phyloP scores from a whole-genome alignment of 2,797 vertebrate genomes.

The Gorsachius magnificus region DNA sequence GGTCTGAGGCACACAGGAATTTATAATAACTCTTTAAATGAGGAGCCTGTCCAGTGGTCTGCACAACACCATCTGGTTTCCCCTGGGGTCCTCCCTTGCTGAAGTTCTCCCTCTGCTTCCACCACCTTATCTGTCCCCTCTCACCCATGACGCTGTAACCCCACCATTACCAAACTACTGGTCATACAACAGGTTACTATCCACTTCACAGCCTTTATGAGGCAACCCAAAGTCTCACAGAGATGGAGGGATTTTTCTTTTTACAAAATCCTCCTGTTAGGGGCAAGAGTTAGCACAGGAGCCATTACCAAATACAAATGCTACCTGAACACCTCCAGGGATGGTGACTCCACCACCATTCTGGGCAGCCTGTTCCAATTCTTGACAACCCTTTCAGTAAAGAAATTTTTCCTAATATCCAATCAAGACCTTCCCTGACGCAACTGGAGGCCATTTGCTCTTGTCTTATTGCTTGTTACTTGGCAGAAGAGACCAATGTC shows the following conservation, averaged over 20 bases:
- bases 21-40: background rate
- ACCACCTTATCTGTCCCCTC: background rate
- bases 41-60: background rate
- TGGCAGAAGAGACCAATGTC: too few relatives aligned
- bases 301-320: background rate
- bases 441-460: too few relatives aligned
- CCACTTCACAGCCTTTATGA: background rate
- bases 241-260: background rate
- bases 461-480: too few relatives aligned
- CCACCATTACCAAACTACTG: accelerated
- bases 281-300: background rate
- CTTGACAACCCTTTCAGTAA: too few relatives aligned
- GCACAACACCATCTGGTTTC: background rate
- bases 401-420: too few relatives aligned
- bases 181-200: accelerated
- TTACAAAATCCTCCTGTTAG: background rate
- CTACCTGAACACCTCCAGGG: too few relatives aligned
- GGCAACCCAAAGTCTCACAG: background rate
- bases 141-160: background rate
- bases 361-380: too few relatives aligned
- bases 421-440: too few relatives aligned
- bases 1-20: background rate
- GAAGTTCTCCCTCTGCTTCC: background rate
- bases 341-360: too few relatives aligned
- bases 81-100: accelerated